Conservation (phyloP, 2,113 vertebrate genomes). For the Abramis brama region DNA sequence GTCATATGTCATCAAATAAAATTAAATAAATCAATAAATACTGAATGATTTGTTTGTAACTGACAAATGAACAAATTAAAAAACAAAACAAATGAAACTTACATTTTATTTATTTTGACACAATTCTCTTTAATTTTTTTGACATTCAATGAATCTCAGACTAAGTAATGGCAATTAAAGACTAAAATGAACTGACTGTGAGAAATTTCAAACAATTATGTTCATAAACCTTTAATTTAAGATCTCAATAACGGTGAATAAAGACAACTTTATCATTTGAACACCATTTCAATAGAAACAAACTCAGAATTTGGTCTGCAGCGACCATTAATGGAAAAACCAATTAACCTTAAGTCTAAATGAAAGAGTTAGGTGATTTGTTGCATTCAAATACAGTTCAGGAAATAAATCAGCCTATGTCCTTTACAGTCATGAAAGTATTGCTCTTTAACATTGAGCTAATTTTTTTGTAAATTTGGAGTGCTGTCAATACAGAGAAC, state of each 20-base stretch:
- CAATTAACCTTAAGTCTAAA: conserved; percentile 1
- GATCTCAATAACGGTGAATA: background rate
- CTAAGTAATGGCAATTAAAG: background rate
- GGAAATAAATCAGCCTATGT: background rate
- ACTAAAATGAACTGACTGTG: background rate
- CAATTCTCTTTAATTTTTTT: no score
- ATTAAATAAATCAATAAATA: no score
- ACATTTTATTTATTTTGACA: no score
- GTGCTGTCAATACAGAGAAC: no score
- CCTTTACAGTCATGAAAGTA: conserved; percentile 1
- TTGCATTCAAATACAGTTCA: background rate
- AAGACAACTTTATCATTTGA: conserved; percentile 6
- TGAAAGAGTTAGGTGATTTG: background rate
- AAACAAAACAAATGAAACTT: no score
- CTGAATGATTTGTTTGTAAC: no score
- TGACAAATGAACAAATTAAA: no score
- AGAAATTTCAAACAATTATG: background rate
- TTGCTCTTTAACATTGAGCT: no score
- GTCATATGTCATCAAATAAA: no score
- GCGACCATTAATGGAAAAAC: background rate
- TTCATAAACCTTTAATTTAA: background rate
- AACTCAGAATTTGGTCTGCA: background rate
- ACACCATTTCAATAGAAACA: conserved; percentile 3
- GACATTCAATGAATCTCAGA: no score
- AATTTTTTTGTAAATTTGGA: no score